phyloP scores from a whole-genome alignment of 2,113 vertebrate genomes.

The Urocitellus parryii region DNA sequence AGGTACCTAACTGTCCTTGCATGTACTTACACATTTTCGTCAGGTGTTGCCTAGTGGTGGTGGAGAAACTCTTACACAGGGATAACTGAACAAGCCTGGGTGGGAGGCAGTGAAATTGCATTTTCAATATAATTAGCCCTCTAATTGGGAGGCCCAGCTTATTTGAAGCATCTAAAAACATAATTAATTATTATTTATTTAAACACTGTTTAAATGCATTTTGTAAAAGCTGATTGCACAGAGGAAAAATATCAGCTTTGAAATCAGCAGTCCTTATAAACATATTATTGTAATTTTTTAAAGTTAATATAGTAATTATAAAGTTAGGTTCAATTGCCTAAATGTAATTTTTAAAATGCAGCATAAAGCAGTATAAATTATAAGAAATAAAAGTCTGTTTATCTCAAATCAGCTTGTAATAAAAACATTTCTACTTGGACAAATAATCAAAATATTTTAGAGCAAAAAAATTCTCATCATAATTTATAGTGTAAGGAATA shows the following conservation, averaged over 20 bases:
- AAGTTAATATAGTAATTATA: not conserved
- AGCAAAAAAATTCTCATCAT: not conserved
- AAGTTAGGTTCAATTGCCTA: not conserved
- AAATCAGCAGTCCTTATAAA: not conserved
- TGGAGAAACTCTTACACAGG: not conserved
- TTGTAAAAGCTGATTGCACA: not conserved
- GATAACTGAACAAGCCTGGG: not conserved
- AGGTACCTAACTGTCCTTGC: not conserved
- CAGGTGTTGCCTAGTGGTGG: not conserved
- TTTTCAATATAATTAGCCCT: conserved; percentile 56
- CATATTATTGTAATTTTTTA: not conserved
- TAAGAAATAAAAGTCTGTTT: not conserved
- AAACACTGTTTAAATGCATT: conserved; percentile 54
- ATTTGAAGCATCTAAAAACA: not conserved
- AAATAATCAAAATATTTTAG: not conserved
- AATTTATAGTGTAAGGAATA: not conserved
- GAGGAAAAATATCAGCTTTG: conserved; percentile 21
- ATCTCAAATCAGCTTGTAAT: not conserved
- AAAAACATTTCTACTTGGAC: not conserved
- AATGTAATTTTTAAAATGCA: conserved; percentile 1
- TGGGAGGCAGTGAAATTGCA: not conserved
- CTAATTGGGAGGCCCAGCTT: not conserved
- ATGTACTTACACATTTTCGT: conserved; percentile 53
- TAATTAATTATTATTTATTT: conserved; percentile 70
- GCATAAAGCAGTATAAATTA: not conserved